Conservation (phyloP, 2,797 vertebrate genomes). For the Melanotaenia maccullochi region DNA sequence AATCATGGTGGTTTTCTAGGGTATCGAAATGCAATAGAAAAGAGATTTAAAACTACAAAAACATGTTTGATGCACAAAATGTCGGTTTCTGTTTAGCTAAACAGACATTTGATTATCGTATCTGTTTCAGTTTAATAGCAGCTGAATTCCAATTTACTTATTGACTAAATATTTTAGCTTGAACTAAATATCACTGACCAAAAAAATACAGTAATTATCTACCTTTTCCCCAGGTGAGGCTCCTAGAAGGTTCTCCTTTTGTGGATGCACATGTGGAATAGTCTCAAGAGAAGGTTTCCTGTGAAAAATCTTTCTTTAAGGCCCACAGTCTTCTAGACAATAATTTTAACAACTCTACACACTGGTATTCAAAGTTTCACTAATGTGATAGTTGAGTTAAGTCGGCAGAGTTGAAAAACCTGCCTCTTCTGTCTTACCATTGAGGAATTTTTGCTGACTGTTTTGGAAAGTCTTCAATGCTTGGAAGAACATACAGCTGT, state of each 20-base stretch:
- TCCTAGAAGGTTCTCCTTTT: slow-evolving; percentile 26
- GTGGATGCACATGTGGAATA: slow-evolving; percentile 51
- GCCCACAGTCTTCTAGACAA: slow-evolving; percentile 2
- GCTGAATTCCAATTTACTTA: too few species aligned
- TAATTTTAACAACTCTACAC: slow-evolving; percentile 1
- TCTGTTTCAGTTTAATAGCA: too few species aligned
- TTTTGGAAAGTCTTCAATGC: slow-evolving; percentile 63
- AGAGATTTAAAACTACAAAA: too few species aligned
- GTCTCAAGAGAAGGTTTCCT: slow-evolving; percentile 69
- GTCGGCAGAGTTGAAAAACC: not conserved
- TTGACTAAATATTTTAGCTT: too few species aligned
- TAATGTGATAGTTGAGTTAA: not conserved
- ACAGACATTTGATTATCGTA: too few species aligned
- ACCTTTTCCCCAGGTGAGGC: slow-evolving; percentile 72
- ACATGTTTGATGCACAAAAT: too few species aligned
- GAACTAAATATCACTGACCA: too few species aligned
- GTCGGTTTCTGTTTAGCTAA: too few species aligned
- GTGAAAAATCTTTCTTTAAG: slow-evolving; percentile 34
- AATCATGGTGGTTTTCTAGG: not conserved
- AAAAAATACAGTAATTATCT: slow-evolving; percentile 2
- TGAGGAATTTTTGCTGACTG: slow-evolving; percentile 59
- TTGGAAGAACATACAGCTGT: slow-evolving; percentile 79
- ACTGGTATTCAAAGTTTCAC: slow-evolving; percentile 4
- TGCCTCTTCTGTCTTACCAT: slow-evolving; percentile 65
- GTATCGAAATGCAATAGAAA: too few species aligned